Base-by-base conservation (phyloP, 2,888 invertebrate genomes). In the Hybos culiciformis region DNA sequence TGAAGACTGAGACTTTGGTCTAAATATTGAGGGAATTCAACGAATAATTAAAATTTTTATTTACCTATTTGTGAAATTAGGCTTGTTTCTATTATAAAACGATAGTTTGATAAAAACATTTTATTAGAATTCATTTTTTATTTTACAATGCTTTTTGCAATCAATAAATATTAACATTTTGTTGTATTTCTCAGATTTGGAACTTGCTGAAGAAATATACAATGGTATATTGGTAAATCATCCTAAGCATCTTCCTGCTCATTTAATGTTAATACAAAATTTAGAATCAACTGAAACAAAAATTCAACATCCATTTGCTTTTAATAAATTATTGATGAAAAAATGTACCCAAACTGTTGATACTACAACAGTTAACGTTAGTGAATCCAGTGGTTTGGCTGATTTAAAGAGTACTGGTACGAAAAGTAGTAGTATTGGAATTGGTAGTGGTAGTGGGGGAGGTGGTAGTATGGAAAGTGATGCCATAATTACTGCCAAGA, bases 241-340 rank as follows among this genome's bases (percentile, higher is more conserved):
- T 66, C 80, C 85, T 4, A 80, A 78, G 41, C 80, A 83, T 68
- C 61, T 86, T 41, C 82, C 83, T 11, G 74, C 84, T 4, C 81
- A 90, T 62, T 72, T 82, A 37, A 78, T 87, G 6, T 82, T 86
- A 62, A 69, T 94, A 39, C 81, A 83, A 57, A 78, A 78, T 19
- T 63, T 92, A 17, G 88, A 91, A 38, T 53, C 54, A 6, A 52
- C 48, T 14, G 62, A 65, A 41, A 38, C 59, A 32, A 61, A 75
- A 69, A 52, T 56, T 4, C 56, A 58, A 44, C 45, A 72, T 46
- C 76, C 76, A 29, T 66, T 69, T 47, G 62, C 68, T 9, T 67
- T 64, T 12, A 60, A 59, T n/a, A 67, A 68, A 49, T 63, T 57
- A 2, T 66, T 71, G 0, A 69, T 70, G 14, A 64, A 62, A 33